Base-by-base conservation (phyloP, 2,888 invertebrate genomes). In the Dusona sp. region DNA sequence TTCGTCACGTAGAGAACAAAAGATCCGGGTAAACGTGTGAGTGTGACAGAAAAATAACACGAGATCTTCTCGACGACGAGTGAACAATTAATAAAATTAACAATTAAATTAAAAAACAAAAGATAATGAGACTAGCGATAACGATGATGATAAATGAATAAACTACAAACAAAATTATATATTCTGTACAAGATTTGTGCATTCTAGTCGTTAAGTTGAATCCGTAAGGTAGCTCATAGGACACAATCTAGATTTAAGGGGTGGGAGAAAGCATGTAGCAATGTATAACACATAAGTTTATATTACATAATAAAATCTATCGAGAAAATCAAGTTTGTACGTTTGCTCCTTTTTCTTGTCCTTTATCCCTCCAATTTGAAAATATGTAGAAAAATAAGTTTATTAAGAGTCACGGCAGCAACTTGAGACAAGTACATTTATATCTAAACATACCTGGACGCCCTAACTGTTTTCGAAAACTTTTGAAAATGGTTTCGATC, bases 261-360 rank as follows among this genome's bases (percentile, higher is more conserved):
- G 73, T 36, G 51, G 33, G 33, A 67, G 42, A 57, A 89, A 92
- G 29, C 90, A 92, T 93, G 92, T 93, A 93, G 92, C 91, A 90
- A 91, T 92, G 93, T 92, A 92, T 93, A 93, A 93, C 92, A 92
- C 90, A 93, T 93, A 93, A 93, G 92, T 93, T 93, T 93, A 93
- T 93, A 93, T 93, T 93, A 93, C 92, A 93, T 93, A 93, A 93
- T 93, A 93, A 93, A 93, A 93, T 92, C 91, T 93, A 91, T 92
- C 91, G 89, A 92, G 92, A 92, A 93, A 91, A 90, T 68, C 70
- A 87, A 64, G 19, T 38, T 70, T 22, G 22, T 45, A 77, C 36
- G 22, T 75, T 61, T 77, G 45, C 38, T 80, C 9, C 2, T 68
- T 67, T 33, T 38, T 64, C 61, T 36, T 51, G 38, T 6, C 9